These are phyloP conservation scores for Palaemon carinicauda DNA, from an alignment of 1,140 invertebrate species.

Conservation along the genomic window DNA sequence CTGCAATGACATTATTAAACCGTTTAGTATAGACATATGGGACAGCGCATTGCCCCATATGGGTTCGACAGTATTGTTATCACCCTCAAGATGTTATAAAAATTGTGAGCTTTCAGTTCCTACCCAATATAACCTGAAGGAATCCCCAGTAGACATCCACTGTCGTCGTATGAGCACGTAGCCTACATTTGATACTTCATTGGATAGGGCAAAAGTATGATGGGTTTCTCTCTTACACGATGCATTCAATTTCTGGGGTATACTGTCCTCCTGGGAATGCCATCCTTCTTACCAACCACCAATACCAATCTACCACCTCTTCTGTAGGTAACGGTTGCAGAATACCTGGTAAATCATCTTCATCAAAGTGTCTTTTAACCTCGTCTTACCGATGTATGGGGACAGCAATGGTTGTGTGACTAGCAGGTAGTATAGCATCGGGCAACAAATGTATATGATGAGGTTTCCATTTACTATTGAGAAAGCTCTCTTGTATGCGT, in stretches of 20 bases:
- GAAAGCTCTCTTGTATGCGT: no score
- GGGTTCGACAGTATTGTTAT: no score
- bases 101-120: neutral
- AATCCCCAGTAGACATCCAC: conserved; percentile 11
- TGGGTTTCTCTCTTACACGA: conserved; percentile 13
- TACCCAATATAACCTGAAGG: neutral
- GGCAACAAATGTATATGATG: no score
- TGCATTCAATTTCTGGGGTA: conserved; percentile 17
- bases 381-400: no score
- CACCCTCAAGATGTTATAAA: conserved; percentile 7
- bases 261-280: neutral
- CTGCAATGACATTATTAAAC: conserved; percentile 14
- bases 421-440: no score
- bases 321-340: no score
- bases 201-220: neutral
- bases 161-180: neutral
- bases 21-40: conserved; percentile 15
- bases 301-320: no score
- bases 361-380: no score
- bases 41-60: conserved; percentile 9
- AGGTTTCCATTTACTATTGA: no score
- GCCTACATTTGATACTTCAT: conserved; percentile 1
- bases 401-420: no score
- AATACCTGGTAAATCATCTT: no score
- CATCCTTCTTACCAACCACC: no score